Evolutionary conservation across 2,888 invertebrate species (phyloP).

Genomic region (Palloptera scutellata): DNA sequence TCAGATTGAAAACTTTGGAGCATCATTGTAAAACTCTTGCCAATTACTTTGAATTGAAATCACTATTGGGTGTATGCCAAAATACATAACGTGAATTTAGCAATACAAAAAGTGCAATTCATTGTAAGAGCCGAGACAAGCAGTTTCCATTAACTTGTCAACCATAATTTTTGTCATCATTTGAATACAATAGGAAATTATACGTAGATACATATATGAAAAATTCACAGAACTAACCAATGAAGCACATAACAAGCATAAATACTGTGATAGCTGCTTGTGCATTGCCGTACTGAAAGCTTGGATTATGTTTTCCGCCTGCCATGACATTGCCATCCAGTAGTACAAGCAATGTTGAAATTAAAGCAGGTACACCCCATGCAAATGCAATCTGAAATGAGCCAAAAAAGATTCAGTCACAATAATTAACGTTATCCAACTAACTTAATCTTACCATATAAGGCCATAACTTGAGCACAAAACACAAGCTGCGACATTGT

Average conservation of each 20-base stretch:
- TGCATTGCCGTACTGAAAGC: slow-evolving; percentile 79
- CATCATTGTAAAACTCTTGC: slow-evolving; percentile 51
- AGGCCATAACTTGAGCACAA: slow-evolving; percentile 79
- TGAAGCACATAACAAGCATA: slow-evolving; percentile 79
- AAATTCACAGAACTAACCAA: slow-evolving; percentile 68
- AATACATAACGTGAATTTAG: background rate
- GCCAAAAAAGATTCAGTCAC: slow-evolving; percentile 10
- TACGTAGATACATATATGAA: background rate
- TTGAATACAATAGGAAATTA: background rate
- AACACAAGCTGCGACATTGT: slow-evolving; percentile 83
- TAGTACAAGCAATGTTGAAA: slow-evolving; percentile 73
- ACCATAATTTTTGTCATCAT: slow-evolving; percentile 24
- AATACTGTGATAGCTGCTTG: slow-evolving; percentile 82
- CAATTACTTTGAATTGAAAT: background rate
- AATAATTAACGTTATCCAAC: background rate
- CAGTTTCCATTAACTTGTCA: slow-evolving; percentile 40
- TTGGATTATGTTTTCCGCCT: slow-evolving; percentile 73
- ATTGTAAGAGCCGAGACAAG: background rate
- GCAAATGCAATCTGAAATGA: slow-evolving; percentile 68
- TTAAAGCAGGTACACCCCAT: slow-evolving; percentile 73
- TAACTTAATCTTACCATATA: slow-evolving; percentile 65
- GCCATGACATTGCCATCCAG: slow-evolving; percentile 66
- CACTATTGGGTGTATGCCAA: slow-evolving; percentile 22
- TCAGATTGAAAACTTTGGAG: slow-evolving; percentile 62
- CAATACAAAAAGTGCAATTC: background rate